phyloP scores from a whole-genome alignment of 2,113 vertebrate genomes.

The Tachycineta bicolor region DNA sequence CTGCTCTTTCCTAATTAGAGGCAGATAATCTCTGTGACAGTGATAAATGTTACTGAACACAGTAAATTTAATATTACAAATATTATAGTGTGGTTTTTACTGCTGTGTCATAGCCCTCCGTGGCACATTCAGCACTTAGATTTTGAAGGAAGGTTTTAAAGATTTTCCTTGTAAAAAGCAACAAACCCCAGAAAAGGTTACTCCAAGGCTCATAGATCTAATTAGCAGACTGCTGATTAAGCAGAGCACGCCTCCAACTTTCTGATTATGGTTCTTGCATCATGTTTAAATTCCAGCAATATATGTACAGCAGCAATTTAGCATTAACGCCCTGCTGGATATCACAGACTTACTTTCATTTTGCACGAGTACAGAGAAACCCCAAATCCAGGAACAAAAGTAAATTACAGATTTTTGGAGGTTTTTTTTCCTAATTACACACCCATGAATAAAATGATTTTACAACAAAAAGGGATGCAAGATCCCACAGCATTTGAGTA shows the following conservation, averaged over 20 bases:
- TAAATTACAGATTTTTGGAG: not conserved
- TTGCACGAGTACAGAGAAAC: not conserved
- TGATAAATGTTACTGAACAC: slow-evolving; percentile 31
- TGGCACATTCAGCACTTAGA: not conserved
- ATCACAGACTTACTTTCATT: slow-evolving; percentile 6
- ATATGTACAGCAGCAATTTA: not conserved
- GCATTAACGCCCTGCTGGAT: slow-evolving; percentile 3
- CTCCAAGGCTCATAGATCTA: slow-evolving; percentile 25
- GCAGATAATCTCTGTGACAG: slow-evolving; percentile 52
- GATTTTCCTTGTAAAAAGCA: not conserved
- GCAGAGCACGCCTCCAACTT: not conserved
- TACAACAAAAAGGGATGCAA: not conserved
- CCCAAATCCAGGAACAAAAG: not conserved
- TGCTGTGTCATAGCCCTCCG: slow-evolving; percentile 10
- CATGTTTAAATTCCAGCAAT: slow-evolving; percentile 5
- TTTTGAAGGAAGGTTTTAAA: slow-evolving; percentile 19
- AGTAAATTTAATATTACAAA: slow-evolving; percentile 48
- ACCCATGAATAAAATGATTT: not conserved
- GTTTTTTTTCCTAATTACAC: not conserved
- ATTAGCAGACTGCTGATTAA: slow-evolving; percentile 48
- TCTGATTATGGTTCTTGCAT: not conserved
- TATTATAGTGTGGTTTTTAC: slow-evolving; percentile 6
- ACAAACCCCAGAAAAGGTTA: slow-evolving; percentile 40
- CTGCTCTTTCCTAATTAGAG: slow-evolving; percentile 47
- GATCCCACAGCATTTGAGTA: not conserved